Percentiles rank a stretch among this genome's conserved stretches.
These are phyloP conservation scores for Armadillidium nasatum DNA, from an alignment of 1,140 invertebrate genomes.

Conservation along the genomic window DNA sequence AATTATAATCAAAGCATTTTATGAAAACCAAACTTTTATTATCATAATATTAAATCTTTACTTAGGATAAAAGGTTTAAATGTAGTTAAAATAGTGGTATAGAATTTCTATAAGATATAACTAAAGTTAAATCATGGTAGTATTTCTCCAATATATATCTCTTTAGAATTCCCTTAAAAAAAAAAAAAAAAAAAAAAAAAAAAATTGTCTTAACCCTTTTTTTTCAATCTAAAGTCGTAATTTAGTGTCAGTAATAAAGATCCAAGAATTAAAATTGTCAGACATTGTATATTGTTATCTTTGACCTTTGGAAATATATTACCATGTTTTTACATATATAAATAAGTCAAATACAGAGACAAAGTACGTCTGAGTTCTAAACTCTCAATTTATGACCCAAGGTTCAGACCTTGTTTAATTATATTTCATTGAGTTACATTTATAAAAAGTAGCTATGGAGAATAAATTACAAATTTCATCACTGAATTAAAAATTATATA, in stretches of 20 bases:
- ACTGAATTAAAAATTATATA: no score
- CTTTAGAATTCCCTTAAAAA: neutral
- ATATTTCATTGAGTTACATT: no score
- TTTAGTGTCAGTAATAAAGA: neutral
- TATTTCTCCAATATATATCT: neutral
- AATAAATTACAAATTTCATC: no score
- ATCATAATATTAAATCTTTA: slow-evolving; percentile 3
- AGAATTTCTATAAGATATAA: neutral
- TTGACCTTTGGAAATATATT: neutral
- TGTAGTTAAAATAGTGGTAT: neutral
- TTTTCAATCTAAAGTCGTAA: neutral
- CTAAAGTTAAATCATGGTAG: neutral
- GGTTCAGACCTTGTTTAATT: no score
- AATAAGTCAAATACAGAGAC: neutral
- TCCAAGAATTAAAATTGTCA: neutral
- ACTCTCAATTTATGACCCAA: no score
- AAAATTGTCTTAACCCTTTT: neutral
- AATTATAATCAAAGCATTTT: neutral
- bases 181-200: neutral
- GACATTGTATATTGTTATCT: neutral
- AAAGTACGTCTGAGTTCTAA: neutral
- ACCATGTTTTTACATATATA: slow-evolving; percentile 9
- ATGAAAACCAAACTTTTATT: neutral
- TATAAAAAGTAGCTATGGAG: no score
- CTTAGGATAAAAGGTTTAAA: slow-evolving; percentile 4